A percentile compares a stretch with the other conserved stretches of the same genome.
Conservation (phyloP, 2,797 vertebrate species). For the Crax fasciolata region DNA sequence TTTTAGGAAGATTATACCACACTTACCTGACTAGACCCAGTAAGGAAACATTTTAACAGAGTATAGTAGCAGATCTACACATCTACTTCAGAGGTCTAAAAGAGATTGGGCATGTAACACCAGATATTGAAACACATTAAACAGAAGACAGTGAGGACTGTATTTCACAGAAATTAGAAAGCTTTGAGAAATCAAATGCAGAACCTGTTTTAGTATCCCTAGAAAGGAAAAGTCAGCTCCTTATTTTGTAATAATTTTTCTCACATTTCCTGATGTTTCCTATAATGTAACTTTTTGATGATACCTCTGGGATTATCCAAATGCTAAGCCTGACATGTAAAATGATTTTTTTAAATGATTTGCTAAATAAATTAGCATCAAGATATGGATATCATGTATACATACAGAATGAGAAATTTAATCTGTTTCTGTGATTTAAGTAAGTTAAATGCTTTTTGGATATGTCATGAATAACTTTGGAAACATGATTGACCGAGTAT, state of each 20-base stretch:
- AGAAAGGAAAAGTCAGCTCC: background rate
- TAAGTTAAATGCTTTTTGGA: background rate
- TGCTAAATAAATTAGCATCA: background rate
- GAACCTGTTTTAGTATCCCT: background rate
- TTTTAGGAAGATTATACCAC: background rate
- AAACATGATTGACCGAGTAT: background rate
- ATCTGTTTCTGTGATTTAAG: background rate
- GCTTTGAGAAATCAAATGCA: background rate
- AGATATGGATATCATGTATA: background rate
- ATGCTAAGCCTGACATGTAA: background rate
- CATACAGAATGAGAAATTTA: background rate
- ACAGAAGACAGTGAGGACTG: background rate
- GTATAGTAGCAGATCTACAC: background rate
- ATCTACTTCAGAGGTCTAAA: background rate
- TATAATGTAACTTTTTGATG: background rate
- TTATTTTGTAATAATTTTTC: background rate
- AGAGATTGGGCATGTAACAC: background rate
- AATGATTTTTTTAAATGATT: background rate
- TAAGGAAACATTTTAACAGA: background rate
- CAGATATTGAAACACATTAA: background rate
- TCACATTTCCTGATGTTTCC: background rate
- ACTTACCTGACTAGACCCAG: background rate
- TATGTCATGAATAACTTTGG: background rate
- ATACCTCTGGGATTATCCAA: background rate
- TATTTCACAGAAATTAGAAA: background rate